Evolutionary conservation across 2,113 vertebrate genomes (phyloP), one percentile per base, ranked within the genome.

Genomic region (Notechis scutatus): DNA sequence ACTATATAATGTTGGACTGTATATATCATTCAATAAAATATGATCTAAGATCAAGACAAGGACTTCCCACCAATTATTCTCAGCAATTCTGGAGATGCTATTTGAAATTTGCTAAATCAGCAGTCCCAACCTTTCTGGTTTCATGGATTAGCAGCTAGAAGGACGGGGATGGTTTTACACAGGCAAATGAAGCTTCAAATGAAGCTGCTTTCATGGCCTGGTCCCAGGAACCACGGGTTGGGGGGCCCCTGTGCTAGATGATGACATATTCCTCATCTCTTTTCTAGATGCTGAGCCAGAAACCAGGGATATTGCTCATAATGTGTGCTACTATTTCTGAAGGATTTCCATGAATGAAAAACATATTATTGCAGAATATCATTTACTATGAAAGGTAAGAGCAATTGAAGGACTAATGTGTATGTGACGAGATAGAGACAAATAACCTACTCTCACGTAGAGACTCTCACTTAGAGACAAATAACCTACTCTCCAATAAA

Each of bases 61-160:
- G 34, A 39, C 6, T 81, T 81, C 15, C 15, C 2, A 39, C n/a
- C 34, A 81, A 81, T 81, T 81, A 81, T 81, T 81, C 34, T 20
- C 34, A 81, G 34, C 69, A 39, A 34, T 39, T 81, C 69, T 20
- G 15, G n/a, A 39, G 2, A 2, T 81, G 69, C n/a, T 39, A 39
- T 8, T 18, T 81, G 69, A 34, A 81, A 81, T 29, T 69, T 69
- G 29, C 12, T n/a, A 14, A 1, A n/a, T 69, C 29, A 64, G 29
- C 1, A 12, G 12, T 59, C 57, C 23, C 57, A 59, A 59, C 57
- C 21, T 24, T 59, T 59, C 57, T 59, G 7, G 29, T n/a, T 69
- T 12, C 12, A 0, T 0, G 3, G 61, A 64, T 11, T 0, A 1
- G 29, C 12, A 69, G 61, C 3, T 0, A 24, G 26, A 11, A 29